Evolutionary conservation across 2,113 vertebrate species (phyloP).

Genomic region (Alaudala cheleensis): DNA sequence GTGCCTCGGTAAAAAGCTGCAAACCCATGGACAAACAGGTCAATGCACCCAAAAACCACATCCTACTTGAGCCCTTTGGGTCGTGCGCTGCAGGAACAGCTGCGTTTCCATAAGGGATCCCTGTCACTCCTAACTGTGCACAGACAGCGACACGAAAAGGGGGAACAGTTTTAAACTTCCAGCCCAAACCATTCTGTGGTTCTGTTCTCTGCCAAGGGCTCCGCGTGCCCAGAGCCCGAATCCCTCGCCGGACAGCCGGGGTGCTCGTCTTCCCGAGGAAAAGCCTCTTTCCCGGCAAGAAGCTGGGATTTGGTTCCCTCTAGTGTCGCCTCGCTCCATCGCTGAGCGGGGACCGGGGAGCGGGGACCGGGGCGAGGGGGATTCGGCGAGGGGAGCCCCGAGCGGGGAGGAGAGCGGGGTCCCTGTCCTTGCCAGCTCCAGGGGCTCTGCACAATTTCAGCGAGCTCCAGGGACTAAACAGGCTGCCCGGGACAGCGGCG

Average conservation of each 20-base stretch:
- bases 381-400: background rate
- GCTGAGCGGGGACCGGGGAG: background rate
- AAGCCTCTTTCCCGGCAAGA: background rate
- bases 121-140: background rate
- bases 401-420: accelerated
- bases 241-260: background rate
- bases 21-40: background rate
- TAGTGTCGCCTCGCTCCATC: background rate
- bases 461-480: background rate
- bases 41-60: accelerated
- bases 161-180: background rate
- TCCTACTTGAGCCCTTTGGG: accelerated
- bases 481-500: background rate
- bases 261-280: background rate
- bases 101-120: background rate
- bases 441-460: background rate
- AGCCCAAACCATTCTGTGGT: background rate
- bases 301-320: conserved; percentile 19
- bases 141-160: background rate
- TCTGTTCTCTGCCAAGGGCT: background rate
- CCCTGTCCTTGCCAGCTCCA: accelerated
- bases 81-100: accelerated
- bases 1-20: too few species aligned
- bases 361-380: background rate
- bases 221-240: background rate